Evolutionary conservation across 2,888 invertebrate species (phyloP), one percentile per base, ranked within the genome.

Genomic region (Apamea crenata): DNA sequence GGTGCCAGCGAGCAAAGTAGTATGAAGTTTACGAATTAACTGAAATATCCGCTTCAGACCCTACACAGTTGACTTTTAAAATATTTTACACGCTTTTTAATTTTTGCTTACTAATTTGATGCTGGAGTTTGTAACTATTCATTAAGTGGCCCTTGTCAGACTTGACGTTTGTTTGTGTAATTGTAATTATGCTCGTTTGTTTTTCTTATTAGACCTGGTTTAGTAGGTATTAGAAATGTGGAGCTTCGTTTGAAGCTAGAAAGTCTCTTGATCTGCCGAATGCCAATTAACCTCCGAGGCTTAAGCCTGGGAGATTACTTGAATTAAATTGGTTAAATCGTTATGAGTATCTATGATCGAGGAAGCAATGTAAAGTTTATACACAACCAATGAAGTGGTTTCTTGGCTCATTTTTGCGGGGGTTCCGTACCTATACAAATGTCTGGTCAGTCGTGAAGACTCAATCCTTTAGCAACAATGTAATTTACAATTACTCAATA

Each of bases 21-120:
- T 95, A 94, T 94, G 94, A 95, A 96, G 95, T 96, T 96, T 96
- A 95, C 95, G 95, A 96, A 96, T 96, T 96, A 96, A 96, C 94
- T 95, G 94, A 94, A 95, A 95, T 96, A 95, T 95, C 94, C 95
- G 94, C 91, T 93, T 91, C 91, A 91, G 83, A 92, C 91, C 91
- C 90, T 86, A 92, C 92, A 92, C 91, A 91, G 94, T 93, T 93
- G 91, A 92, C 91, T 93, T 91, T 93, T 90, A 90, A 89, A 93
- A 92, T 92, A 92, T 91, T 92, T 91, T 89, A 90, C 87, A 88
- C 80, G 83, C 79, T 92, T 92, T 92, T 91, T 90, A 89, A 90
- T 89, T 90, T 71, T 88, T 80, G 83, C 77, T 76, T 86, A 86
- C 77, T 82, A 82, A 83, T 86, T 89, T 85, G 70, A 70, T 69